Evolutionary conservation across 2,888 invertebrate genomes (phyloP), one percentile per base, ranked within the genome.

Genomic region (Germaria angustata): DNA sequence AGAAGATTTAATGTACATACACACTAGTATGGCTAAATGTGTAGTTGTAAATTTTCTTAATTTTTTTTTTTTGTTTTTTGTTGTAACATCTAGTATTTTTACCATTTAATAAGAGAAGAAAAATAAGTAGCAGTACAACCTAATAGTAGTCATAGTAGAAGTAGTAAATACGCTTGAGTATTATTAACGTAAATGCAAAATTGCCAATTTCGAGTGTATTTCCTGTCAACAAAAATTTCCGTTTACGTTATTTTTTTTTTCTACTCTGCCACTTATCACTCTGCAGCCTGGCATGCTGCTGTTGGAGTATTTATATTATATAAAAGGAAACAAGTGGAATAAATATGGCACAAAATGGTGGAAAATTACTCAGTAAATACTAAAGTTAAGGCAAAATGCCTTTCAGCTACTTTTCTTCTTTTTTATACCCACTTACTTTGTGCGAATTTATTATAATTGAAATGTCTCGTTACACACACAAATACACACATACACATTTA

Each of bases 201-300:
- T 91, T 91, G 91, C 89, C 91, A 91, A 91, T 91, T 91, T 91
- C 89, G 88, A 89, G 88, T 89, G 90, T 91, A 91, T 91, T 91
- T 91, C 90, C 91, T 88, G 90, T 90, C 88, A 90, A 89, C 90
- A 88, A 87, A 88, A 88, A 88, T 88, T 89, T 87, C 84, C 88
- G 86, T 85, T 86, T 9, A 53, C 13, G 85, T 41, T 53, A 53
- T 39, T 83, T 84, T 80, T 34, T 79, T 78, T 39, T 53, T 41
- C 17, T 15, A 7, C 44, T 13, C 53, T 65, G 53, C 41, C 53
- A 41, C 51, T 61, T 61, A 28, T 36, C 57, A n/a, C 39, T 32
- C 39, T 20, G 9, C 7, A 9, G 17, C 1, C 15, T 49, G 55
- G 80, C 61, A 53, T 57, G n/a, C 51, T 66, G 65, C 69, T 69